These are phyloP conservation scores for Steinernema carpocapsae DNA, from an alignment of 2,888 invertebrate genomes.

Conservation along the genomic window DNA sequence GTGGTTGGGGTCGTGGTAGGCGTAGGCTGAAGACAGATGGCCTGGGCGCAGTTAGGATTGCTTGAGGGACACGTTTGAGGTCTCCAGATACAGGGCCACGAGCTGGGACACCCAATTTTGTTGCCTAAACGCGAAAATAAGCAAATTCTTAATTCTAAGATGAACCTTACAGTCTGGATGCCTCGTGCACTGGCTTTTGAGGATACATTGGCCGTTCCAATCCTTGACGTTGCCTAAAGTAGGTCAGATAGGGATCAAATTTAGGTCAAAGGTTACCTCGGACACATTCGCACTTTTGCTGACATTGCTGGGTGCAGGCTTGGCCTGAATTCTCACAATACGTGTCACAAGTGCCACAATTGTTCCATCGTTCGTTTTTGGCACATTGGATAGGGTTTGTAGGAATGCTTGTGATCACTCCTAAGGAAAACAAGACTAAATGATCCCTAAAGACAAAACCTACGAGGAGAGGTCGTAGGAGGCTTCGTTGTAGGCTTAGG, in stretches of 20 bases:
- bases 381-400: background rate
- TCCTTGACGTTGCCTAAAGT: background rate
- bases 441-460: no score
- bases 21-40: no score
- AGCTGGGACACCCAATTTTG: background rate
- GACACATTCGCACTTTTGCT: background rate
- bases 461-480: no score
- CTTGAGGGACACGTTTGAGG: no score
- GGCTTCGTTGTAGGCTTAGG: no score
- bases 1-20: no score
- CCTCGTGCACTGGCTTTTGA: background rate
- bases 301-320: background rate
- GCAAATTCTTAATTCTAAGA: background rate
- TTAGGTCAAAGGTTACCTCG: background rate
- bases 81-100: background rate
- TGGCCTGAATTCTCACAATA: background rate
- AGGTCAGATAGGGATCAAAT: background rate
- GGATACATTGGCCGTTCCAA: background rate
- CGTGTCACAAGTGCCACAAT: background rate
- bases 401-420: no score
- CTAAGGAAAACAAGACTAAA: no score
- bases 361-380: background rate
- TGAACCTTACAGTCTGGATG: background rate
- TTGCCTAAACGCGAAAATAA: background rate
- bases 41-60: no score